Percentiles rank a stretch among this genome's conserved stretches.
Conservation (phyloP, 1,140 invertebrate genomes). For the Drosophila micromelanica region DNA sequence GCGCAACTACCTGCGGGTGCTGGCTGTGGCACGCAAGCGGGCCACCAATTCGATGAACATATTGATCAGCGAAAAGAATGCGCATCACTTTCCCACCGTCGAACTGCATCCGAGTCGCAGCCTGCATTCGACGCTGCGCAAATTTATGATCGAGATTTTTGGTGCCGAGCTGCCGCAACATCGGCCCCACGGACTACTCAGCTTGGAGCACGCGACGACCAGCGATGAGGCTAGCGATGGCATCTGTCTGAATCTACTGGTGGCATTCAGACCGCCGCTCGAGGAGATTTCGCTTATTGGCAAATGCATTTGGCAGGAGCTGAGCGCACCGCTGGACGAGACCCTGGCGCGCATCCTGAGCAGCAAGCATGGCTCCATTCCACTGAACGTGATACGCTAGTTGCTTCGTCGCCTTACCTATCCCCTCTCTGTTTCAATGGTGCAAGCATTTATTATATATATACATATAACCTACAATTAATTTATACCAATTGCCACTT, state of each 20-base stretch:
- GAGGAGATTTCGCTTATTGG: constrained; percentile 94
- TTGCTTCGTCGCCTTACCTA: constrained; percentile 23
- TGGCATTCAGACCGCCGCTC: constrained; percentile 93
- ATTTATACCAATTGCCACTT: constrained; percentile 22
- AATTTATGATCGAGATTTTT: constrained; percentile 96
- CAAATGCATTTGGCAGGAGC: constrained; percentile 95
- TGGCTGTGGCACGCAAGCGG: constrained; percentile 92
- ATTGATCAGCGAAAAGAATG: constrained; percentile 87
- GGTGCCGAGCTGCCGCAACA: constrained; percentile 93
- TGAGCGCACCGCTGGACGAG: constrained; percentile 89
- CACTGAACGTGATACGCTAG: constrained; percentile 92
- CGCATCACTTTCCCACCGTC: constrained; percentile 83
- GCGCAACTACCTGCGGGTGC: constrained; percentile 90
- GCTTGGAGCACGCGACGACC: constrained; percentile 86
- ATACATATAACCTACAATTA: constrained; percentile 26
- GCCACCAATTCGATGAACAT: constrained; percentile 93
- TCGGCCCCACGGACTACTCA: constrained; percentile 92
- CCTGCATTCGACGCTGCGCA: constrained; percentile 93
- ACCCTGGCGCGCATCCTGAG: constrained; percentile 88
- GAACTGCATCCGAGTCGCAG: constrained; percentile 94
- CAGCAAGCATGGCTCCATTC: constrained; percentile 90
- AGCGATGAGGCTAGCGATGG: constrained; percentile 88
- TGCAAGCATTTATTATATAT: constrained; percentile 61
- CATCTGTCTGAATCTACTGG: constrained; percentile 92
- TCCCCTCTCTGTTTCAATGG: constrained; percentile 40